These are phyloP conservation scores for Peromyscus aztecus DNA, from an alignment of 2,797 vertebrate species.

Conservation along the genomic window DNA sequence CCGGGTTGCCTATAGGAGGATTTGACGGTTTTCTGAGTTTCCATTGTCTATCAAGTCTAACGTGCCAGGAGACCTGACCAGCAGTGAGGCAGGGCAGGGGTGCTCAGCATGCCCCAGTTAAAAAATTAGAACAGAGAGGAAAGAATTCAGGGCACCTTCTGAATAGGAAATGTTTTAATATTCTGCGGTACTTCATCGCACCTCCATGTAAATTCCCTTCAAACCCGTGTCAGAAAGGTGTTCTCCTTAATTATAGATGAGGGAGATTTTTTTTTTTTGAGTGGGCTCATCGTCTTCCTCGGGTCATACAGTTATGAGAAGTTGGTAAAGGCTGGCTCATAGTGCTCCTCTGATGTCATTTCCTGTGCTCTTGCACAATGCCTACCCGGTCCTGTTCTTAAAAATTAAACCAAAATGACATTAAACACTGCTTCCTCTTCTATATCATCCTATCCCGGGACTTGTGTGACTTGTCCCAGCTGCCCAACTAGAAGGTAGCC, in stretches of 20 bases:
- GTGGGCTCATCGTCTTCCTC: neutral
- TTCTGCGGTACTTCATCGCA: neutral
- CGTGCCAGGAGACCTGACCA: neutral
- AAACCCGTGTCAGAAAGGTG: neutral
- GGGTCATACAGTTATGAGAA: neutral
- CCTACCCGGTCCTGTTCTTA: neutral
- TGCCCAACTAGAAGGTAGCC: neutral
- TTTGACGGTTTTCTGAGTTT: neutral
- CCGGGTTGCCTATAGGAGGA: neutral
- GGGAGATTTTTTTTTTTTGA: neutral
- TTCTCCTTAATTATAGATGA: neutral
- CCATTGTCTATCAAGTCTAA: neutral
- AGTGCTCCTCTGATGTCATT: neutral
- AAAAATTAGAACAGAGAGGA: neutral
- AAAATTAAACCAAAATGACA: conserved; percentile 42
- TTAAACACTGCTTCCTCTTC: conserved; percentile 43
- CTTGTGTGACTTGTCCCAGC: neutral
- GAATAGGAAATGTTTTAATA: neutral
- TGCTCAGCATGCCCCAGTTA: too few species aligned
- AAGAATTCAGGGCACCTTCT: neutral
- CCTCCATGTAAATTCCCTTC: neutral
- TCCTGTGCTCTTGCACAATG: neutral
- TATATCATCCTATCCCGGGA: neutral
- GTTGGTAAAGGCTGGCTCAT: neutral
- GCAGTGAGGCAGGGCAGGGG: neutral